These are phyloP conservation scores for Chlorops oryzae DNA, from an alignment of 1,140 invertebrate species.

Conservation along the genomic window DNA sequence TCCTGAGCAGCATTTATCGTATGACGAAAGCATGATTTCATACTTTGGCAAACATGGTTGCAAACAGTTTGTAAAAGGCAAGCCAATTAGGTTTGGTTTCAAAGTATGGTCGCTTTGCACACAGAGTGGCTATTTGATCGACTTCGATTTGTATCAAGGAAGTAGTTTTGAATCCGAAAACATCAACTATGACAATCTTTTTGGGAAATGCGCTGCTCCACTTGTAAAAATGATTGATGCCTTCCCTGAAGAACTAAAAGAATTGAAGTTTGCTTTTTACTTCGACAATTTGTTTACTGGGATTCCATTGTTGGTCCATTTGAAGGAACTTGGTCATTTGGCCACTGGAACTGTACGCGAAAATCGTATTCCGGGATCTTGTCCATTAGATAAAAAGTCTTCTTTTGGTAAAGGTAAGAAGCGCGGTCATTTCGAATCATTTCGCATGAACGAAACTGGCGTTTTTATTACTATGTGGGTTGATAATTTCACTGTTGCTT, in stretches of 20 bases:
- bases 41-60: slow-evolving; percentile 30
- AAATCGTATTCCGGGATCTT: slow-evolving; percentile 19
- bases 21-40: slow-evolving; percentile 36
- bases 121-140: too few relatives aligned
- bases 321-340: slow-evolving; percentile 15
- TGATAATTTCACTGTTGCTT: slow-evolving; percentile 19
- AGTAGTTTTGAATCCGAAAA: slow-evolving; percentile 19
- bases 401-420: slow-evolving; percentile 10
- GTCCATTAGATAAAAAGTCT: slow-evolving; percentile 19
- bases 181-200: slow-evolving; percentile 18
- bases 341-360: slow-evolving; percentile 26
- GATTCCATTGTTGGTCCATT: slow-evolving; percentile 19
- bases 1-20: slow-evolving; percentile 22
- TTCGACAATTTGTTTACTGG: slow-evolving; percentile 35
- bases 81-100: too few relatives aligned
- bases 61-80: slow-evolving; percentile 30
- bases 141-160: slow-evolving; percentile 37
- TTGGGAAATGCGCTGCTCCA: slow-evolving; percentile 27
- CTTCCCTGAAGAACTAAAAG: too few relatives aligned
- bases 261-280: slow-evolving; percentile 23
- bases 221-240: too few relatives aligned
- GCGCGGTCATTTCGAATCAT: too few relatives aligned
- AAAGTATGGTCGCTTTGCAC: too few relatives aligned
- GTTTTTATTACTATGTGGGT: slow-evolving; percentile 13
- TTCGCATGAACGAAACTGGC: too few relatives aligned